Percentiles rank a stretch among this genome's conserved stretches.
phyloP scores from a whole-genome alignment of 2,797 vertebrate genomes.

The Dendrocincla fuliginosa region DNA sequence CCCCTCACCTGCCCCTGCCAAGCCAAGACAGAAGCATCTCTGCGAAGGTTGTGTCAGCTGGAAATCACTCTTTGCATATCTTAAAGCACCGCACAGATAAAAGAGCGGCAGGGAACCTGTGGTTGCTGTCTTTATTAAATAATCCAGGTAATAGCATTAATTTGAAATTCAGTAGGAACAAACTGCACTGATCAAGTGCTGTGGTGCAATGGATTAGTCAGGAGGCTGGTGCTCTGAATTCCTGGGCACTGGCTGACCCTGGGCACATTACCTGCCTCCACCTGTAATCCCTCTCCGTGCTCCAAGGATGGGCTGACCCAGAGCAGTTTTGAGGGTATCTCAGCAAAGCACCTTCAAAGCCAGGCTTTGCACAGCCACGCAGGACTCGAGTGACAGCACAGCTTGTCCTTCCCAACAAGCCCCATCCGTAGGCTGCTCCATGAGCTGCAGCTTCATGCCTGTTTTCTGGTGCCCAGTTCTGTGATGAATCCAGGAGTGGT shows the following conservation, averaged over 20 bases:
- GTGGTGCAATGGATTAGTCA: not conserved
- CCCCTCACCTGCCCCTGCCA: conserved; percentile 1
- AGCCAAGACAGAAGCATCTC: not conserved
- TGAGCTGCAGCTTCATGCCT: not conserved
- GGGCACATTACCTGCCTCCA: not conserved
- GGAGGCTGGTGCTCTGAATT: not conserved
- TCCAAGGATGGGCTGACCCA: not conserved
- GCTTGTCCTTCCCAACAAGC: not conserved
- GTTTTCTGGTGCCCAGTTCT: not conserved
- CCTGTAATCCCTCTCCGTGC: not conserved
- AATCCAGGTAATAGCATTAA: conserved; percentile 52
- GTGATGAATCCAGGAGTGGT: fast-evolving
- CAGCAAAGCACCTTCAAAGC: not conserved
- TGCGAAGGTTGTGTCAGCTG: conserved; percentile 47
- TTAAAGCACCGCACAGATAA: not conserved
- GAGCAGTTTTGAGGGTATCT: not conserved
- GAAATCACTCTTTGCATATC: conserved; percentile 47
- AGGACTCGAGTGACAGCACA: not conserved
- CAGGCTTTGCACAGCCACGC: not conserved
- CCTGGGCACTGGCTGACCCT: not conserved
- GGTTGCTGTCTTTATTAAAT: conserved; percentile 55
- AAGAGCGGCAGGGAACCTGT: conserved; percentile 42
- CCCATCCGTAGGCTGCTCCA: not conserved
- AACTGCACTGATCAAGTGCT: not conserved
- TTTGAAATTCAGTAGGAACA: conserved; percentile 19